Base-by-base conservation (phyloP, 1,140 invertebrate species). In the Melipona quadrifasciata region DNA sequence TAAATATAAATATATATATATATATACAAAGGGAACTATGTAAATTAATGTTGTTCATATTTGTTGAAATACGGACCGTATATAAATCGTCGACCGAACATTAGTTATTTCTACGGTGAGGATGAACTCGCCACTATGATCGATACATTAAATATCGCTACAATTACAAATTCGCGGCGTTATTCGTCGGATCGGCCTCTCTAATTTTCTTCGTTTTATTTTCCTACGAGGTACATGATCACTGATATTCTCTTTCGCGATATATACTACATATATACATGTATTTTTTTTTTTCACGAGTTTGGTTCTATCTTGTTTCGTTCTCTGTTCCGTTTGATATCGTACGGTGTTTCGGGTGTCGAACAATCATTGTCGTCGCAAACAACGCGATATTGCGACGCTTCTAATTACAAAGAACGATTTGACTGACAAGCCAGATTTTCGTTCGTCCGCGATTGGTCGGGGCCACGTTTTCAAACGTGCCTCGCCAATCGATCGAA, bases 21-120 rank as follows among this genome's bases (percentile, higher is more conserved):
- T 17, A 68, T 86, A 88, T 81, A 80, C 76, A 65, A 77, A 82
- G 73, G 83, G 85, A 70, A 57, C 64, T 79, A 87, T 89, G 85
- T 89, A 89, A 89, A 85, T 87, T 89, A 90, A 88, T 74, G 88
- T 92, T 93, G 86, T 88, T 91, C 86, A 89, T 89, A 91, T 87
- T 91, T 89, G 89, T 92, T 91, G 77, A 87, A 68, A 80, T 80
- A 70, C 74, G 75, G 19, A 76, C 76, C 65, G 61, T 84, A 67
- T 79, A 68, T 86, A 76, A 65, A 83, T 82, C 64, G 78, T 86
- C 77, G 75, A 79, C 82, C 58, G 65, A 71, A 71, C 61, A 84
- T 81, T n/a, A 87, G 24, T 87, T 57, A 67, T 82, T 87, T 89
- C 58, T 86, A 89, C 74, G 31, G 82, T 57, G 65, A 70, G 47